A percentile compares a stretch with the other conserved stretches of the same genome.
Conservation (phyloP, 1,140 invertebrate genomes). For the Helicorthomorpha holstii region DNA sequence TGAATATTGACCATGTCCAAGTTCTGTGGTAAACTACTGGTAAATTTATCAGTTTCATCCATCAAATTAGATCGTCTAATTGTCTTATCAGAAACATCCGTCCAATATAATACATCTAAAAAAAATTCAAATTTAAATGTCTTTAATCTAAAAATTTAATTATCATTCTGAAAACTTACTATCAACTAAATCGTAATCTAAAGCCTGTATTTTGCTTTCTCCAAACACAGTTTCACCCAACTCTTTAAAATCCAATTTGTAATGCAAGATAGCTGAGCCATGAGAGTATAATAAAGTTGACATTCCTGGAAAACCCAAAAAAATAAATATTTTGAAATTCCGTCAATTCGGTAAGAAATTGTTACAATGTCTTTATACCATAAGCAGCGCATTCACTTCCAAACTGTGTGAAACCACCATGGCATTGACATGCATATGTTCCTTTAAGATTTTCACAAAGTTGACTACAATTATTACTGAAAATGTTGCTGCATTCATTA, state of each 20-base stretch:
- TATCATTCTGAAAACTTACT: conserved; percentile 10
- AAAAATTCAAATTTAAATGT: conserved; percentile 1
- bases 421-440: conserved; percentile 70
- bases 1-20: conserved; percentile 45
- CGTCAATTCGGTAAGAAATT: not conserved
- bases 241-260: conserved; percentile 42
- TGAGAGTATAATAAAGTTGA: conserved; percentile 34
- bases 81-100: conserved; percentile 69
- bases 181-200: conserved; percentile 61
- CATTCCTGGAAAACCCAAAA: not conserved
- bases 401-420: conserved; percentile 49
- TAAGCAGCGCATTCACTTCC: conserved; percentile 15
- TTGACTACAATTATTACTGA: conserved; percentile 76
- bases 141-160: conserved; percentile 2
- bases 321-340: not conserved
- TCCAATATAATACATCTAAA: conserved; percentile 77
- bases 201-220: conserved; percentile 66
- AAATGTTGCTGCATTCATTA: conserved; percentile 64
- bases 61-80: conserved; percentile 85
- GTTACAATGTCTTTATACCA: conserved; percentile 9
- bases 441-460: conserved; percentile 84
- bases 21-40: conserved; percentile 64
- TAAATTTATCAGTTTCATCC: conserved; percentile 48
- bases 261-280: conserved; percentile 68
- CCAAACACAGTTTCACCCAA: conserved; percentile 57